phyloP scores from a whole-genome alignment of 2,113 vertebrate species.

The Sus scrofa region DNA sequence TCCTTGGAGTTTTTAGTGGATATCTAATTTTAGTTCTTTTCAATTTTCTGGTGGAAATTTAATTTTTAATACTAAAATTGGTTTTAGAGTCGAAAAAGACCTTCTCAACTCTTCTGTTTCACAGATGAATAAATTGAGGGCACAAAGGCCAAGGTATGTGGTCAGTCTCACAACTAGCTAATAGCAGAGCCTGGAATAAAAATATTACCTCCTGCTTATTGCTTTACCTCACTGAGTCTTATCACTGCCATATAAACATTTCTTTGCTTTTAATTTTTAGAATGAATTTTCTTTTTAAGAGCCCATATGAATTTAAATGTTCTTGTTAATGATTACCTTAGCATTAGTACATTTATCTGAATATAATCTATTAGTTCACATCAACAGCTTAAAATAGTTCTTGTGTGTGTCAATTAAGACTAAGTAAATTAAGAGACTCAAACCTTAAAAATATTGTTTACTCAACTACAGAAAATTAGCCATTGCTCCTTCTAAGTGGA shows the following conservation, averaged over 20 bases:
- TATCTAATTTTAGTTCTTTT: conserved; percentile 51
- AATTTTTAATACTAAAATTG: conserved; percentile 51
- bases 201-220: neutral
- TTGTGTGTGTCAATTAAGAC: neutral
- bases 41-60: conserved; percentile 58
- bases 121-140: conserved; percentile 31
- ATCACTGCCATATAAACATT: neutral
- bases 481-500: neutral
- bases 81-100: conserved; percentile 52
- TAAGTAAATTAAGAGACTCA: conserved; percentile 12
- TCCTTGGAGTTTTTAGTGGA: conserved; percentile 35
- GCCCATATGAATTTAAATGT: conserved; percentile 47
- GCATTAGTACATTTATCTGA: conserved; percentile 39
- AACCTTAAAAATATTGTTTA: conserved; percentile 34
- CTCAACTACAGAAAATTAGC: conserved; percentile 28
- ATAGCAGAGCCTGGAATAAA: neutral
- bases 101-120: neutral
- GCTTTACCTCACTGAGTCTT: neutral
- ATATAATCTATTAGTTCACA: conserved; percentile 50
- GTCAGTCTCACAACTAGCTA: neutral
- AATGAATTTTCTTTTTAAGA: conserved; percentile 54
- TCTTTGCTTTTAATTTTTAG: conserved; percentile 58
- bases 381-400: conserved; percentile 28
- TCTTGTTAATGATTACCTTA: conserved; percentile 42
- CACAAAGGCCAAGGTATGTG: neutral